A percentile compares a stretch with the other conserved stretches of the same genome.
Conservation (phyloP, 2,888 invertebrate genomes). For the Falcaria lacertinaria region DNA sequence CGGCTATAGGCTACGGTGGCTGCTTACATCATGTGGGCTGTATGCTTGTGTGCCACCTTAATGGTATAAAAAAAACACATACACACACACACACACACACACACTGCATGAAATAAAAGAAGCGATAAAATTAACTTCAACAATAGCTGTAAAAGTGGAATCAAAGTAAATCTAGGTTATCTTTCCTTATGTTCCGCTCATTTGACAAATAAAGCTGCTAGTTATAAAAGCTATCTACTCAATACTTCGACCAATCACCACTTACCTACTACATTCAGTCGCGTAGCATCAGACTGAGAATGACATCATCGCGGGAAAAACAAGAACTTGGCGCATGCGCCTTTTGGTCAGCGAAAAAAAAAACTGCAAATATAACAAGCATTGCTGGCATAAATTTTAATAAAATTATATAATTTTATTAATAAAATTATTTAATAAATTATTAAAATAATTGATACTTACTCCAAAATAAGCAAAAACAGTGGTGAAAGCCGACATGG, state of each 20-base stretch:
- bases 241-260: constrained; percentile 11
- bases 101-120: no score
- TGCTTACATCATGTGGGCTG: no score
- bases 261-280: constrained; percentile 22
- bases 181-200: no score
- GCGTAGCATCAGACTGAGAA: constrained; percentile 15
- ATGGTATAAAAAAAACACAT: no score
- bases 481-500: constrained; percentile 47
- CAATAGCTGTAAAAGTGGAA: no score
- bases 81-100: no score
- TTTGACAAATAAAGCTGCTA: constrained; percentile 10
- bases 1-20: no score
- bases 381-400: not conserved
- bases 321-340: constrained; percentile 26
- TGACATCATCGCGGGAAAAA: constrained; percentile 31
- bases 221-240: constrained; percentile 12
- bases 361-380: not conserved
- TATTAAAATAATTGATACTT: constrained; percentile 26
- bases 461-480: constrained; percentile 57
- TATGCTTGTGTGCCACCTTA: no score
- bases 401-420: not conserved
- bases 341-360: not conserved
- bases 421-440: not conserved
- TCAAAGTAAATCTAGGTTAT: no score
- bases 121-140: no score